Base-by-base conservation (phyloP, 2,113 vertebrate species). In the Donacobius atricapilla region DNA sequence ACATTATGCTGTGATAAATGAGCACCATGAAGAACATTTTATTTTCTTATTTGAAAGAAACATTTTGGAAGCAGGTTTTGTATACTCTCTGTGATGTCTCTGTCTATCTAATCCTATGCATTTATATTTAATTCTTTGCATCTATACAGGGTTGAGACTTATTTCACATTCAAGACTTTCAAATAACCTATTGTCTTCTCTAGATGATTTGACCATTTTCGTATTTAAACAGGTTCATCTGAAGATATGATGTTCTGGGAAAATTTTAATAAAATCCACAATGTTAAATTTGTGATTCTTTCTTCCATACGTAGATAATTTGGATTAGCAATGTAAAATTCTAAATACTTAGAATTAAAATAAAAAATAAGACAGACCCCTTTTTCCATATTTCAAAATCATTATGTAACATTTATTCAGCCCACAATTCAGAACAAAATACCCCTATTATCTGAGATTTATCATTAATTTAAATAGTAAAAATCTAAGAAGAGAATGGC, bases 21-120 rank as follows among this genome's bases (percentile, higher is more conserved):
- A 81, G 13, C 8, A 58, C 6, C 0, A 7, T 42, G 56, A 75
- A 73, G 16, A 10, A 0, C 1, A 64, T 16, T 64, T 78, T 68
- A 27, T 70, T 68, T 88, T 75, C 30, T 64, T 71, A 51, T 71
- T 45, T 64, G 37, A 64, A 76, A 60, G 4, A 75, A 95, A 65
- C 1, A 1, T 66, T 87, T 85, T 63, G 18, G 14, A 91, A 93
- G 12, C 1, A 15, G 2, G 31, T 61, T 69, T 60, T 45, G 6
- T 50, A 65, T 57, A 10, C 3, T 47, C 31, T 66, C 9, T 66
- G 6, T 45, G 51, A 35, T 25, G 7, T 8, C 10, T 58, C 18
- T 44, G 5, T 48, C 22, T 83, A 39, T 39, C 20, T 58, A 27
- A 94, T 37, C 8, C 2, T 90, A 25, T 7, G 9, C 10, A 65